A percentile compares a stretch with the other conserved stretches of the same genome.
Evolutionary conservation across 2,113 vertebrate genomes (phyloP).

Genomic region (Desmodus rotundus): DNA sequence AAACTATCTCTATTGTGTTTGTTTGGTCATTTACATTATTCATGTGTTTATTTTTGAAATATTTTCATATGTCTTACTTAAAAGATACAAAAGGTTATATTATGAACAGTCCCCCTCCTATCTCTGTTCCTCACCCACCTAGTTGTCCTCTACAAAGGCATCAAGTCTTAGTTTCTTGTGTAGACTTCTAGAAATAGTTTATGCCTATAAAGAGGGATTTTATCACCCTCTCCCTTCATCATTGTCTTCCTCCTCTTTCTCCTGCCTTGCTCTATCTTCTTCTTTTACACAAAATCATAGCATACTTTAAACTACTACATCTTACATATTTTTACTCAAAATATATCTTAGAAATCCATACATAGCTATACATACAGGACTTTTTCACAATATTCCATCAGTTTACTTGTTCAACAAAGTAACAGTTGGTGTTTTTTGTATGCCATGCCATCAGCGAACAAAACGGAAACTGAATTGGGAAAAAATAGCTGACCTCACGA

Average conservation of each 20-base stretch:
- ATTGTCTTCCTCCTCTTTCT: background rate
- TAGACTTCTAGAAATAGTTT: background rate
- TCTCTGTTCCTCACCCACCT: background rate
- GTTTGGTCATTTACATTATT: background rate
- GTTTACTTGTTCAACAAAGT: background rate
- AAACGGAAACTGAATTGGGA: background rate
- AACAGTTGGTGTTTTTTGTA: background rate
- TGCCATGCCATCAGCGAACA: background rate
- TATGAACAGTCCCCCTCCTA: background rate
- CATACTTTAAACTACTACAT: background rate
- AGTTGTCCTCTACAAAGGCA: background rate
- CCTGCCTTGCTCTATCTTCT: background rate
- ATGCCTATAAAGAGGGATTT: background rate
- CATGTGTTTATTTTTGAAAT: background rate
- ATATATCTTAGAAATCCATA: background rate
- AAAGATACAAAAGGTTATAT: background rate
- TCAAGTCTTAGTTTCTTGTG: background rate
- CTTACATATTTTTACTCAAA: background rate
- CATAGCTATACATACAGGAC: background rate
- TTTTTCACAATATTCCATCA: background rate
- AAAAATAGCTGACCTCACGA: background rate
- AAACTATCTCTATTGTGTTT: background rate
- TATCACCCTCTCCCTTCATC: background rate
- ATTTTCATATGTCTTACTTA: background rate
- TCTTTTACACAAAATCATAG: background rate